Percentiles rank a stretch among this genome's conserved stretches.
Evolutionary conservation across 2,797 vertebrate species (phyloP).

Genomic region (Paramormyrops hopkinsi): DNA sequence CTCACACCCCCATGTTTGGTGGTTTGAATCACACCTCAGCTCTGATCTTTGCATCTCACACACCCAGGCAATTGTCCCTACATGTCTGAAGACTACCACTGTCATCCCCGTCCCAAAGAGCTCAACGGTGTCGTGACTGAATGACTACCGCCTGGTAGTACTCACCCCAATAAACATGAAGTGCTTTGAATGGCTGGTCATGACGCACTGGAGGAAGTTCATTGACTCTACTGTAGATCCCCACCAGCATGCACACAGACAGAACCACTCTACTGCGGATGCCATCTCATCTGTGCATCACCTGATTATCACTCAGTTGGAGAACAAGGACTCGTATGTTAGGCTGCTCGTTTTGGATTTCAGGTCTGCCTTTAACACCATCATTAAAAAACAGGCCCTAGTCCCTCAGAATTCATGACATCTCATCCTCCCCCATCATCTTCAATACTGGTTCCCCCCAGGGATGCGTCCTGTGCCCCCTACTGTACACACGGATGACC

Average conservation of each 20-base stretch:
- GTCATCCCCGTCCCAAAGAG: neutral
- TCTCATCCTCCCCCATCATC: neutral
- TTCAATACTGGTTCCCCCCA: neutral
- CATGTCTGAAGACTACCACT: neutral
- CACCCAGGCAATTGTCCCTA: neutral
- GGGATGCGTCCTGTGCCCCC: neutral
- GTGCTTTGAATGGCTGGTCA: neutral
- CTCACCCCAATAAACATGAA: neutral
- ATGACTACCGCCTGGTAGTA: neutral
- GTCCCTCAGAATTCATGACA: neutral
- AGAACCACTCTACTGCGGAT: too few species aligned
- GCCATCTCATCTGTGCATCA: neutral
- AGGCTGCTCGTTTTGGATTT: neutral
- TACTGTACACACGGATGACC: neutral
- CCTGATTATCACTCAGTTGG: neutral
- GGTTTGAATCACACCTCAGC: neutral
- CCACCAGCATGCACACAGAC: too few species aligned
- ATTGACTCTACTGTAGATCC: neutral
- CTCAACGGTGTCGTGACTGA: neutral
- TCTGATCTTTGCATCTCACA: neutral
- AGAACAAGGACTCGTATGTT: neutral
- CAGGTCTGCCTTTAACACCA: neutral
- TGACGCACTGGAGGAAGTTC: neutral
- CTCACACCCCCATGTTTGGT: neutral
- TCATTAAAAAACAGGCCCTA: neutral